Conservation (phyloP, 2,797 vertebrate genomes). For the Ptychadena robeensis region DNA sequence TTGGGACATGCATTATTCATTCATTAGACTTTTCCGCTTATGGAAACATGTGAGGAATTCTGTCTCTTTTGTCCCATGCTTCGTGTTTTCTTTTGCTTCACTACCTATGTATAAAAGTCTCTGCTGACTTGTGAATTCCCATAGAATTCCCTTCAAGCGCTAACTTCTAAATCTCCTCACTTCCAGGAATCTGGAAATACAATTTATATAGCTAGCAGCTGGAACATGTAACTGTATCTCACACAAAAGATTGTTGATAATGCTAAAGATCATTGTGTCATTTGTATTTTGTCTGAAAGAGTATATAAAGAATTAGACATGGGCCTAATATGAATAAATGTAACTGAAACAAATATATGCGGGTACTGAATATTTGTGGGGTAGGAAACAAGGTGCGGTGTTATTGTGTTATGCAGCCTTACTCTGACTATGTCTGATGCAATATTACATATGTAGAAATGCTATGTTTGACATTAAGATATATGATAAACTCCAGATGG, state of each 20-base stretch:
- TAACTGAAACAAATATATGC: neutral
- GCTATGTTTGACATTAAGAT: neutral
- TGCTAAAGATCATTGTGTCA: neutral
- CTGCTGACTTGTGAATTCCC: slow-evolving; percentile 31
- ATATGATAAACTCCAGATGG: neutral
- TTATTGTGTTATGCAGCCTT: neutral
- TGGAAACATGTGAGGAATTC: slow-evolving; percentile 59
- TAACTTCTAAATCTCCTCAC: slow-evolving; percentile 10
- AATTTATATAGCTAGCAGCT: slow-evolving; percentile 31
- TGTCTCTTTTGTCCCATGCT: slow-evolving; percentile 52
- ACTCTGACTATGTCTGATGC: neutral
- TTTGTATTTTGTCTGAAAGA: slow-evolving; percentile 34
- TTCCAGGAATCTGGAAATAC: slow-evolving; percentile 21
- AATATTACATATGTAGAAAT: too few relatives aligned
- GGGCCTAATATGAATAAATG: neutral
- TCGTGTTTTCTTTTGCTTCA: slow-evolving; percentile 58
- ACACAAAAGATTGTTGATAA: slow-evolving; percentile 32
- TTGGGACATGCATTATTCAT: slow-evolving; percentile 60
- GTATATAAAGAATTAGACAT: neutral
- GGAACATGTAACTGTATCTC: slow-evolving; percentile 25
- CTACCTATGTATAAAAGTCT: slow-evolving; percentile 54
- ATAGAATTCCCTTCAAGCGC: slow-evolving; percentile 33
- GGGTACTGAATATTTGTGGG: neutral
- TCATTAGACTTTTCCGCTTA: slow-evolving; percentile 56
- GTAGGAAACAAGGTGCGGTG: neutral